These are phyloP conservation scores for Hoplostethus atlanticus DNA, from an alignment of 2,797 vertebrate genomes.

Conservation along the genomic window DNA sequence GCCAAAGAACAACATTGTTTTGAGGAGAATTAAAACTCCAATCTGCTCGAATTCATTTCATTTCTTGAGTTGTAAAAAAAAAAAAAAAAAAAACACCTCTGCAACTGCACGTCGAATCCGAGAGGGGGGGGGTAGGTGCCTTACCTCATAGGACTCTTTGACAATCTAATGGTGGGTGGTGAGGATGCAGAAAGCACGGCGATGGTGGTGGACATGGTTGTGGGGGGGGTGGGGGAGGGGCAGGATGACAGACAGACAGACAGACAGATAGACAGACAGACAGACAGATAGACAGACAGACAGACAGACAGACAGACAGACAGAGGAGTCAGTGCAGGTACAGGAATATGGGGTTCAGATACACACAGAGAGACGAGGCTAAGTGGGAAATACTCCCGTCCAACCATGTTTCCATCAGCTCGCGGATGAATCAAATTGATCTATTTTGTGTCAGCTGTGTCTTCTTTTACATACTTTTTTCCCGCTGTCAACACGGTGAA, in stretches of 20 bases:
- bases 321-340: conserved; percentile 52
- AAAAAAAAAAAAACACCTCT: conserved; percentile 48
- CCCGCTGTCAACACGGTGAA: too few relatives aligned
- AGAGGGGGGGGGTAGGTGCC: conserved; percentile 85
- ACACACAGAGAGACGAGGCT: conserved; percentile 78
- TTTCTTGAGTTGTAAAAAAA: conserved; percentile 48
- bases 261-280: conserved; percentile 39
- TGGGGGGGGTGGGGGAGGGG: conserved; percentile 39
- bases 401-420: too few relatives aligned
- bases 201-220: conserved; percentile 90
- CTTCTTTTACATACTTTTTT: too few relatives aligned
- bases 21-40: too few relatives aligned
- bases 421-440: too few relatives aligned
- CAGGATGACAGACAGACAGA: conserved; percentile 52
- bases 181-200: conserved; percentile 96
- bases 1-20: too few relatives aligned
- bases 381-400: conserved; percentile 27
- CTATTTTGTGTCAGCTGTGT: not conserved
- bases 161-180: conserved; percentile 98
- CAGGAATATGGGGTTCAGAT: conserved; percentile 75
- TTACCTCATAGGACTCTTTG: conserved; percentile 99
- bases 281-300: conserved; percentile 35
- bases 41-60: not conserved
- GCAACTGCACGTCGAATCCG: conserved; percentile 7
- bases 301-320: conserved; percentile 38